These are phyloP conservation scores for Pristionchus fissidentatus DNA, from an alignment of 2,888 invertebrate genomes.

Conservation along the genomic window DNA sequence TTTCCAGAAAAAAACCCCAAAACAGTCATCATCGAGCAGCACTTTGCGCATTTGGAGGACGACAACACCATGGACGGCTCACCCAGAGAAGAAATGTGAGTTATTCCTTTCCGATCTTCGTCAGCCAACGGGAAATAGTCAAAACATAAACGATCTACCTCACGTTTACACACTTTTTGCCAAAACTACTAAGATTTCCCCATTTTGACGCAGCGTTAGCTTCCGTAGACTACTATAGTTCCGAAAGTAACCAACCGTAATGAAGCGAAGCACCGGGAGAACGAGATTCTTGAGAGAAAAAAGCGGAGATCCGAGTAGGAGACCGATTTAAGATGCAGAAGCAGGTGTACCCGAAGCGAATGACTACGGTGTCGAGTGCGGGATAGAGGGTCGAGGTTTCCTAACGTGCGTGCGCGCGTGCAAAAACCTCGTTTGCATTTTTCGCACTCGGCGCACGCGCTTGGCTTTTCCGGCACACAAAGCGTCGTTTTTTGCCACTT, in stretches of 20 bases:
- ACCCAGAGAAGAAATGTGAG: background rate
- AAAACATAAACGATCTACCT: background rate
- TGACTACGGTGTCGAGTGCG: conserved; percentile 18
- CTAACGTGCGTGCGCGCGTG: conserved; percentile 33
- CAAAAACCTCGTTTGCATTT: conserved; percentile 35
- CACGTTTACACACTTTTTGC: background rate
- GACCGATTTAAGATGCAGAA: background rate
- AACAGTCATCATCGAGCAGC: too few relatives aligned
- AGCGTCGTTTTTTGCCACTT: background rate
- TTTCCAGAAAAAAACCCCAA: conserved; percentile 26
- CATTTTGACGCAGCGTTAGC: too few relatives aligned
- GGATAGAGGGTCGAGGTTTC: conserved; percentile 3
- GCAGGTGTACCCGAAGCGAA: background rate
- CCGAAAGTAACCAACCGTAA: background rate
- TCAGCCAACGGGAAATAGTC: background rate
- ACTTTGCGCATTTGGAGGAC: too few relatives aligned
- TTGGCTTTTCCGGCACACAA: conserved; percentile 18
- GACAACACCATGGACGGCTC: background rate
- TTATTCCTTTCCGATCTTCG: background rate
- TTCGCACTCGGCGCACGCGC: conserved; percentile 38
- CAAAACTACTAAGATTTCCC: background rate
- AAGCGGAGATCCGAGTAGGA: background rate
- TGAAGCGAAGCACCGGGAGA: background rate
- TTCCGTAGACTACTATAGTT: too few relatives aligned
- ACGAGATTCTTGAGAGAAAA: background rate